Conservation (phyloP, 30 jellyfish, hydroid and myxozoan genomes). For the Aurelia aurita complex sp. Pacific region DNA sequence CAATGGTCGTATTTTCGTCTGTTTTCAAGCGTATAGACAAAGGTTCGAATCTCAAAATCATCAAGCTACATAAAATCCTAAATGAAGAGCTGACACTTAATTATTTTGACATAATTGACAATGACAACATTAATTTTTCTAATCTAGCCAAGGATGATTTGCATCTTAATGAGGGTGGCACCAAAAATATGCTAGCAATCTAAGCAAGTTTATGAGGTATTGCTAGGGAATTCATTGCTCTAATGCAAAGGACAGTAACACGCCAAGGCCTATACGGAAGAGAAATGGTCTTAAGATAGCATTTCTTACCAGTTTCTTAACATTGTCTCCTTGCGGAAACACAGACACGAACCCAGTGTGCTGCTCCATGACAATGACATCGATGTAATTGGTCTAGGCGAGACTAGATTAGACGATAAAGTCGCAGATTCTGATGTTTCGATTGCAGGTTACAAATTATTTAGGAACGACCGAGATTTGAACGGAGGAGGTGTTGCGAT, state of each 20-base stretch:
- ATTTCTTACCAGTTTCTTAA: neutral
- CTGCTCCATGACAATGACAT: conserved; percentile 10
- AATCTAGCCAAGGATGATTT: neutral
- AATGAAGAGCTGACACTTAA: no score
- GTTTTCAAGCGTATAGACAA: neutral
- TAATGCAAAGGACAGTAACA: neutral
- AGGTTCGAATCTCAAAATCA: no score
- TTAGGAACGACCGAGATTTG: no score
- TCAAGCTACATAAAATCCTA: no score
- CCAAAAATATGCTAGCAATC: conserved; percentile 5
- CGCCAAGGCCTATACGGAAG: conserved; percentile 10
- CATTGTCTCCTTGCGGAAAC: neutral
- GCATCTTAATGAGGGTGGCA: conserved; percentile 37
- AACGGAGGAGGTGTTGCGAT: no score
- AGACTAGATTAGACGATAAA: conserved; percentile 1
- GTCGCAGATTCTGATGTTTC: no score
- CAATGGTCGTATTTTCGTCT: neutral
- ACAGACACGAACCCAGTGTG: no score
- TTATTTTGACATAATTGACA: no score
- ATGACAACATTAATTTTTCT: no score
- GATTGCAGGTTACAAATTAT: no score
- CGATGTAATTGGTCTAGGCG: conserved; percentile 40
- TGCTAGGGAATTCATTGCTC: conserved; percentile 11
- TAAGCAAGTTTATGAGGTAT: conserved; percentile 11
- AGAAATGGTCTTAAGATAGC: conserved; percentile 8